These are phyloP conservation scores for Ptychobarbus kaznakovi DNA, from an alignment of 2,797 vertebrate species.

Conservation along the genomic window DNA sequence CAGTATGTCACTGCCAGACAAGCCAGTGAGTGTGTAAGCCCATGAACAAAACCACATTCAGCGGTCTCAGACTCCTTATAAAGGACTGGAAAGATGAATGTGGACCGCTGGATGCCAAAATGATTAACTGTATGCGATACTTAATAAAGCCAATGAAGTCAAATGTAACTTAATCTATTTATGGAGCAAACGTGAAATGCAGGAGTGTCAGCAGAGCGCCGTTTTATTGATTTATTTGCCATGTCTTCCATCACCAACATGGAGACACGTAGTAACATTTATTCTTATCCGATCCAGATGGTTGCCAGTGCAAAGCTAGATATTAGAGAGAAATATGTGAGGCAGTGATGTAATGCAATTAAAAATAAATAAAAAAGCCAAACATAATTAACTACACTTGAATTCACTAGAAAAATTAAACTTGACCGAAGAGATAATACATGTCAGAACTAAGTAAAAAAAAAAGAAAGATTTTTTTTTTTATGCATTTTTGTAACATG, in stretches of 20 bases:
- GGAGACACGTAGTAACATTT: constrained; percentile 12
- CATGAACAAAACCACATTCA: constrained; percentile 47
- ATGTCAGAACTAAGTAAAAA: not conserved
- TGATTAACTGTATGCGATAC: constrained; percentile 38
- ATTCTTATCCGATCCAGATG: constrained; percentile 40
- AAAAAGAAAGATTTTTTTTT: no score
- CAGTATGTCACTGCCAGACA: constrained; percentile 48
- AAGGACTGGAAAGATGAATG: constrained; percentile 43
- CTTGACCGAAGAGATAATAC: not conserved
- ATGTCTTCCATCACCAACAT: constrained; percentile 36
- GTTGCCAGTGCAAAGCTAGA: constrained; percentile 3
- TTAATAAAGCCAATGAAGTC: constrained; percentile 44
- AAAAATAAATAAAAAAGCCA: not conserved
- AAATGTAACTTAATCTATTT: constrained; percentile 52
- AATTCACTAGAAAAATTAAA: not conserved
- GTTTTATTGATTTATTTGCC: constrained; percentile 47
- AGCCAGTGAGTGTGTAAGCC: constrained; percentile 61
- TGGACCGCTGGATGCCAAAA: constrained; percentile 19
- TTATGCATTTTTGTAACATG: not conserved
- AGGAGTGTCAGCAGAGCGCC: constrained; percentile 7
- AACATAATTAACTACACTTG: not conserved
- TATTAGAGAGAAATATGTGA: constrained; percentile 14
- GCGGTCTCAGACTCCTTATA: constrained; percentile 32
- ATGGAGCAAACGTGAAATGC: constrained; percentile 33
- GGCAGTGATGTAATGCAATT: not conserved